Evolutionary conservation across 2,888 invertebrate genomes (phyloP), one percentile per base, ranked within the genome.

Genomic region (Myopa testacea): DNA sequence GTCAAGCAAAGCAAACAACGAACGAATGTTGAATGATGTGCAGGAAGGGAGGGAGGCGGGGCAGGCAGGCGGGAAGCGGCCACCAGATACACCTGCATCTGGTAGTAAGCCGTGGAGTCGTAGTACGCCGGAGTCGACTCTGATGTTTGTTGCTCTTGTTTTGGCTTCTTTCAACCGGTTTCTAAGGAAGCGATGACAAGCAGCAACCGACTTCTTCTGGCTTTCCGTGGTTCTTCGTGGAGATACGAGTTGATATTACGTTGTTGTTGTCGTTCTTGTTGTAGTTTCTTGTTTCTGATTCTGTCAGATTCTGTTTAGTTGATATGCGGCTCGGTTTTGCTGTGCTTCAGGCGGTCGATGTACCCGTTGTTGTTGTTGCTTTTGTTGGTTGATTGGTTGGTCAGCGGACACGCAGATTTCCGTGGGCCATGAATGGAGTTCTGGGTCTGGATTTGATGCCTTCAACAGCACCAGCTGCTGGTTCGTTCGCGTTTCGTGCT

Each of bases 161-260:
- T 55, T 38, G 45, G 60, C 79, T 81, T 82, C 78, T 16, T 14
- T 19, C 38, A 83, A 85, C 85, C 85, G 86, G 85, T 85, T 86
- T 82, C 82, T 81, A 83, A 86, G 85, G 85, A 85, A 85, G 85
- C 84, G 82, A 81, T 58, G 55, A 74, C 76, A 73, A 45, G 52
- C 58, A 72, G 38, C 72, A 52, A 70, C 70, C 45, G 52, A 37
- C 70, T 55, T 69, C 45, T 52, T 26, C 8, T 50, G 26, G 34
- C 38, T 38, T 16, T 16, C 37, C 1, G 45, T 55, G 55, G n/a
- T 37, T 58, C 16, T 50, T 16, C 50, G 19, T 4, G n/a, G 19
- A 40, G 69, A 58, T 60, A 69, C 55, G n/a, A 65, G 10, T 38
- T 45, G 55, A 75, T 75, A 38, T 63, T 16, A 75, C 74, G 75